Conservation (phyloP, 1,140 invertebrate genomes). For the Lasioglossum baleicum region DNA sequence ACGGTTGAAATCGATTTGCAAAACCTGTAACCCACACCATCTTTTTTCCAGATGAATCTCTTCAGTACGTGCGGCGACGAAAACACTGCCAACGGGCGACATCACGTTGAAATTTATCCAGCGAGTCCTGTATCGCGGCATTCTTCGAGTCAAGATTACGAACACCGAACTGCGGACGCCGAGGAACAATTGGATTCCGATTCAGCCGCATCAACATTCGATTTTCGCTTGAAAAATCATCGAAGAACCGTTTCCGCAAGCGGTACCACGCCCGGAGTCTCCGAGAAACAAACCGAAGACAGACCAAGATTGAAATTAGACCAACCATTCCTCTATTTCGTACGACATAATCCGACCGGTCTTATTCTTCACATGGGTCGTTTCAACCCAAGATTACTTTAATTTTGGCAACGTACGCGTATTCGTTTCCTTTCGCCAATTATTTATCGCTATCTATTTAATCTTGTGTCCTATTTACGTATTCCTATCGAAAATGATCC, state of each 20-base stretch:
- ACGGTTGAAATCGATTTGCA: too few species aligned
- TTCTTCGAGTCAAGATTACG: not conserved
- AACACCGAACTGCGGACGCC: not conserved
- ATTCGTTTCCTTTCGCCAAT: not conserved
- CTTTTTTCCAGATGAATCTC: constrained; percentile 80
- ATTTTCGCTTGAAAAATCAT: not conserved
- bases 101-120: constrained; percentile 90
- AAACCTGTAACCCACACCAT: not conserved
- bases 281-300: constrained; percentile 75
- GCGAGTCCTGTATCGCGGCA: constrained; percentile 78
- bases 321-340: constrained; percentile 91
- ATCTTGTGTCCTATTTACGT: not conserved
- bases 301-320: constrained; percentile 88
- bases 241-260: not conserved
- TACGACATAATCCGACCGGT: constrained; percentile 92
- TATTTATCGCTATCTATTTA: not conserved
- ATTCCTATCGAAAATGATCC: not conserved
- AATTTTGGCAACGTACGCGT: not conserved
- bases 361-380: constrained; percentile 91
- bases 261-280: constrained; percentile 15
- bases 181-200: too few species aligned
- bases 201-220: not conserved
- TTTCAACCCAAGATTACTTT: constrained; percentile 90
- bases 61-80: constrained; percentile 90
- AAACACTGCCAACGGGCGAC: constrained; percentile 83